Percentiles rank a stretch among this genome's conserved stretches.
Evolutionary conservation across 2,797 vertebrate species (phyloP).

Genomic region (Poliocrania exsul): DNA sequence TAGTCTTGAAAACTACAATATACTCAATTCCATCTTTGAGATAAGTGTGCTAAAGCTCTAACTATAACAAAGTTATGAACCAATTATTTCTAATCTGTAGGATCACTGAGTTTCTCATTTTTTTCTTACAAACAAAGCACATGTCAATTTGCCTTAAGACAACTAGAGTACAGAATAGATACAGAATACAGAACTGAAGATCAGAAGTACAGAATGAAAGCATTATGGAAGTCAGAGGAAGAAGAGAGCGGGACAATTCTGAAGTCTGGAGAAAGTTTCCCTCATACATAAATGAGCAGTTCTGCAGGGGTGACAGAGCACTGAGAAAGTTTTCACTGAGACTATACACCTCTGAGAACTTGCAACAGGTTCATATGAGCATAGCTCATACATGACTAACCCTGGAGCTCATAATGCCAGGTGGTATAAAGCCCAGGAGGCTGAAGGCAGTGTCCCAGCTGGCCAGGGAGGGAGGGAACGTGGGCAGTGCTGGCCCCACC

Average conservation of each 20-base stretch:
- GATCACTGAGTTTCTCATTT: background rate
- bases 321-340: background rate
- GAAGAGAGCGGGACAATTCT: background rate
- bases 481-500: background rate
- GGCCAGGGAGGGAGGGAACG: background rate
- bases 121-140: background rate
- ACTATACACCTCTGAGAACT: background rate
- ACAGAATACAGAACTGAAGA: background rate
- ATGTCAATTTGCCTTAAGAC: background rate
- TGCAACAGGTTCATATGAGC: too few relatives aligned
- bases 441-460: background rate
- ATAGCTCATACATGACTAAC: rapidly evolving
- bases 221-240: background rate
- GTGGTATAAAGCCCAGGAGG: background rate
- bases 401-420: background rate
- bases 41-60: background rate
- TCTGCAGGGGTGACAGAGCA: background rate
- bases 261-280: background rate
- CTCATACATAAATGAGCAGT: background rate
- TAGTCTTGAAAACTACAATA: background rate
- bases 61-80: background rate
- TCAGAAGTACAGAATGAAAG: background rate
- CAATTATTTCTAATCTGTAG: background rate
- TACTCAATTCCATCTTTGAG: background rate
- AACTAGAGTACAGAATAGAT: background rate